phyloP scores from a whole-genome alignment of 2,797 vertebrate species.

The Numenius phaeopus region DNA sequence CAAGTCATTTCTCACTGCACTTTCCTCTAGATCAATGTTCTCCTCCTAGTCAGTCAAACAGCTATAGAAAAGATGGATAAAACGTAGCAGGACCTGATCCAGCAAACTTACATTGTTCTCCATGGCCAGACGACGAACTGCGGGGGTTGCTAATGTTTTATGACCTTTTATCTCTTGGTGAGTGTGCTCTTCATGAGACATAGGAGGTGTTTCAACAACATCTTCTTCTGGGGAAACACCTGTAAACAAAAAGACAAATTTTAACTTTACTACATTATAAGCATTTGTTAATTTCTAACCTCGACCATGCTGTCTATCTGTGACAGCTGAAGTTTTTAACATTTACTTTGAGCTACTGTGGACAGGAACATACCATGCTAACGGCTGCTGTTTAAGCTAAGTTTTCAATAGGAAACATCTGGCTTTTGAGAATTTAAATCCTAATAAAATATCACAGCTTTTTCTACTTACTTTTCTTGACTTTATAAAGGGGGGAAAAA shows the following conservation, averaged over 20 bases:
- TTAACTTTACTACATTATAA: neutral
- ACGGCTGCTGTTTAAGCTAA: neutral
- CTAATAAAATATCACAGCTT: neutral
- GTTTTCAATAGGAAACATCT: neutral
- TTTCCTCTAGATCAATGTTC: neutral
- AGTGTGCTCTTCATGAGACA: constrained; percentile 94
- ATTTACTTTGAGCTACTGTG: neutral
- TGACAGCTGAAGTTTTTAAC: neutral
- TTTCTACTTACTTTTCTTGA: neutral
- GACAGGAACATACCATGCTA: neutral
- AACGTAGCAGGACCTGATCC: neutral
- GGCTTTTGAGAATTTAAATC: neutral
- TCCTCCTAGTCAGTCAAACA: neutral
- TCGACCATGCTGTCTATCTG: neutral
- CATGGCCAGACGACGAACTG: constrained; percentile 94
- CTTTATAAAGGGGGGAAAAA: neutral
- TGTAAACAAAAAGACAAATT: constrained; percentile 58
- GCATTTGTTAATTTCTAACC: neutral
- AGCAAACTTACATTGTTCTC: constrained; percentile 91
- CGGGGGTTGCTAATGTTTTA: constrained; percentile 95
- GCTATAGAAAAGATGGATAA: neutral
- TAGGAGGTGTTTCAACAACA: constrained; percentile 93
- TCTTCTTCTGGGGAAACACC: constrained; percentile 90
- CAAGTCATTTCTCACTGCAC: neutral
- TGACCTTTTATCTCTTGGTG: constrained; percentile 97